Evolutionary conservation across 2,888 invertebrate species (phyloP).

Genomic region (Morpho deidamia): DNA sequence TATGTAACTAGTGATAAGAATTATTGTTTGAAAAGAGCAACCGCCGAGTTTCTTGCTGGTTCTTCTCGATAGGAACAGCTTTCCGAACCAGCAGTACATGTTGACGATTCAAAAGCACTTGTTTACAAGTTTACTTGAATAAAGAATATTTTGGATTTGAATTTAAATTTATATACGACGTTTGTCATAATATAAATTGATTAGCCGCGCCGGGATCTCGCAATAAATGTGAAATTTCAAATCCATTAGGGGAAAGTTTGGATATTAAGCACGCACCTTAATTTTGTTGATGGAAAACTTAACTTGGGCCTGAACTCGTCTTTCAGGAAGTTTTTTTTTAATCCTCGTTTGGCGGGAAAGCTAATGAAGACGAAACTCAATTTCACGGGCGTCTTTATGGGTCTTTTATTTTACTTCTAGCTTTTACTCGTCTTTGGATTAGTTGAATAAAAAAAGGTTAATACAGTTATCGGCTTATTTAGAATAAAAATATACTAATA

Average conservation of each 20-base stretch:
- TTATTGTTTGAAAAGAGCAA: too few relatives aligned
- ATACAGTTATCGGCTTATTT: too few relatives aligned
- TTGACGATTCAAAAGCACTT: too few relatives aligned
- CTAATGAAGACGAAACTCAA: slow-evolving; percentile 70
- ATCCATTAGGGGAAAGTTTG: slow-evolving; percentile 70
- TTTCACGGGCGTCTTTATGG: slow-evolving; percentile 34
- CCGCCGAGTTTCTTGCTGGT: too few relatives aligned
- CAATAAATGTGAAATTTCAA: slow-evolving; percentile 70
- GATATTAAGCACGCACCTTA: slow-evolving; percentile 68
- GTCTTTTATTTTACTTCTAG: slow-evolving; percentile 1
- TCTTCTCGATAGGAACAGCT: too few relatives aligned
- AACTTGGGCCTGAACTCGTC: slow-evolving; percentile 58
- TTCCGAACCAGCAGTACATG: too few relatives aligned
- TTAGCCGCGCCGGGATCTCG: slow-evolving; percentile 35
- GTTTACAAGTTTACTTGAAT: too few relatives aligned
- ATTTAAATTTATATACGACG: slow-evolving; percentile 21
- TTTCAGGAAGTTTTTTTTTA: slow-evolving; percentile 44
- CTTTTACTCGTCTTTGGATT: background rate
- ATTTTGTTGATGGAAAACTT: slow-evolving; percentile 74
- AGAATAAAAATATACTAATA: too few relatives aligned
- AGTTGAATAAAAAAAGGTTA: background rate
- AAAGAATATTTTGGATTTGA: too few relatives aligned
- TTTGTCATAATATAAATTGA: slow-evolving; percentile 49
- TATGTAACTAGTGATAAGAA: too few relatives aligned
- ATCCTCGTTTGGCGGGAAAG: slow-evolving; percentile 44